These are phyloP conservation scores for Osmerus eperlanus DNA, from an alignment of 2,113 vertebrate genomes.

Conservation along the genomic window DNA sequence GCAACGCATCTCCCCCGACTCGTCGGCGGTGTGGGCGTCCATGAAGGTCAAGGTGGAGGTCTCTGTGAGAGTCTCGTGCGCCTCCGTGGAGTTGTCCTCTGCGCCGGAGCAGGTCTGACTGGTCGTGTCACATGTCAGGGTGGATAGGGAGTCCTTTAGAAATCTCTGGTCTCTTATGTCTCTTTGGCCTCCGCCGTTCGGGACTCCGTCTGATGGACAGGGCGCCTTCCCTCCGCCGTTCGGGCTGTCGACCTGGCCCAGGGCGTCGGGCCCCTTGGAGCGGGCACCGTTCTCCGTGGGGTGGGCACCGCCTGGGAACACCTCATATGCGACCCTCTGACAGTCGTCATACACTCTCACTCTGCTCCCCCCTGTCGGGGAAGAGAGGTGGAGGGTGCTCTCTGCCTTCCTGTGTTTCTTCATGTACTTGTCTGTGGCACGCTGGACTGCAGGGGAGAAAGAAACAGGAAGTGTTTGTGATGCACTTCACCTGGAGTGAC, in stretches of 20 bases:
- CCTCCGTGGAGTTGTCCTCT: conserved; percentile 61
- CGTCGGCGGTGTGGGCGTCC: conserved; percentile 81
- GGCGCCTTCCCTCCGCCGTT: conserved; percentile 14
- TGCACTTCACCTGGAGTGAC: too few species aligned
- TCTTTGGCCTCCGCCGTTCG: conserved; percentile 14
- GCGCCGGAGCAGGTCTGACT: conserved; percentile 45
- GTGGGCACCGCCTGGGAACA: conserved; percentile 34
- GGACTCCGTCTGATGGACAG: conserved; percentile 7
- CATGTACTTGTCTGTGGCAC: conserved; percentile 30
- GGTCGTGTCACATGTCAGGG: conserved; percentile 38
- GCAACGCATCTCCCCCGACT: conserved; percentile 81
- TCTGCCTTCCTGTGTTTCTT: conserved; percentile 38
- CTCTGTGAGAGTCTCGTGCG: conserved; percentile 70
- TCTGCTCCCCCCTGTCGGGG: conserved; percentile 44
- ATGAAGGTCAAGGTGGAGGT: conserved; percentile 88
- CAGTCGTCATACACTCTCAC: conserved; percentile 48
- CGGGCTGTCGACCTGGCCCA: conserved; percentile 1
- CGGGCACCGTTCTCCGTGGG: conserved; percentile 23
- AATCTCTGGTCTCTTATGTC: conserved; percentile 26
- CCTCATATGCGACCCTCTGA: conserved; percentile 45
- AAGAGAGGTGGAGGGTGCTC: conserved; percentile 35
- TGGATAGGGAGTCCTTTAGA: conserved; percentile 29
- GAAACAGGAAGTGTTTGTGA: too few species aligned
- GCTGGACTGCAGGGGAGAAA: neutral
- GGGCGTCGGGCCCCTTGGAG: conserved; percentile 2